Conservation (phyloP, 2,888 invertebrate genomes). For the Automeris io region DNA sequence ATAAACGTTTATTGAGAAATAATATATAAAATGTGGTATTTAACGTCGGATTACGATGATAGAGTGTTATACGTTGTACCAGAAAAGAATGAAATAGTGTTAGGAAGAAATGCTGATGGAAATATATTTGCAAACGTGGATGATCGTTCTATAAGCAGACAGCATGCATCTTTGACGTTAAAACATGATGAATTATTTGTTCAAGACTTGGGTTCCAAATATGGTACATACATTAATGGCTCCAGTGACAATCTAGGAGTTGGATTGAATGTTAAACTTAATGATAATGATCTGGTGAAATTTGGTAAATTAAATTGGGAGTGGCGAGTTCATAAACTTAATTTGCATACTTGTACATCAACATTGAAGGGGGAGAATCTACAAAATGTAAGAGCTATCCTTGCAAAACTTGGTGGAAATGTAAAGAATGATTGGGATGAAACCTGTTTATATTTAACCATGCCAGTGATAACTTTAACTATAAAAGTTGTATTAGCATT, state of each 20-base stretch:
- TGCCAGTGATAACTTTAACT: constrained; percentile 82
- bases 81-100: constrained; percentile 53
- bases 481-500: constrained; percentile 87
- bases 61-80: constrained; percentile 58
- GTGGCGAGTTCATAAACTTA: constrained; percentile 73
- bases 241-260: constrained; percentile 55
- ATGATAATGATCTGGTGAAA: constrained; percentile 77
- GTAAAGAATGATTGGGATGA: constrained; percentile 77
- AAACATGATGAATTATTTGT: constrained; percentile 48
- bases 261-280: constrained; percentile 59
- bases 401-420: constrained; percentile 78
- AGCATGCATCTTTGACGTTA: constrained; percentile 80
- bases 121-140: constrained; percentile 78
- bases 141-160: constrained; percentile 87
- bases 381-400: constrained; percentile 58
- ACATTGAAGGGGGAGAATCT: constrained; percentile 77
- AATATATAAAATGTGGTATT: constrained; percentile 58
- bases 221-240: constrained; percentile 82
- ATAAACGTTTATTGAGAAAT: too few species aligned
- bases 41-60: constrained; percentile 47
- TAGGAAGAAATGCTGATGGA: constrained; percentile 77
- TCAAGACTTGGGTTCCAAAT: constrained; percentile 82
- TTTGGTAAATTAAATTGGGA: constrained; percentile 83
- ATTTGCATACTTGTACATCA: constrained; percentile 80
- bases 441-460: constrained; percentile 81